A percentile compares a stretch with the other conserved stretches of the same genome.
Evolutionary conservation across 2,888 invertebrate genomes (phyloP).

Genomic region (Tipula unca): DNA sequence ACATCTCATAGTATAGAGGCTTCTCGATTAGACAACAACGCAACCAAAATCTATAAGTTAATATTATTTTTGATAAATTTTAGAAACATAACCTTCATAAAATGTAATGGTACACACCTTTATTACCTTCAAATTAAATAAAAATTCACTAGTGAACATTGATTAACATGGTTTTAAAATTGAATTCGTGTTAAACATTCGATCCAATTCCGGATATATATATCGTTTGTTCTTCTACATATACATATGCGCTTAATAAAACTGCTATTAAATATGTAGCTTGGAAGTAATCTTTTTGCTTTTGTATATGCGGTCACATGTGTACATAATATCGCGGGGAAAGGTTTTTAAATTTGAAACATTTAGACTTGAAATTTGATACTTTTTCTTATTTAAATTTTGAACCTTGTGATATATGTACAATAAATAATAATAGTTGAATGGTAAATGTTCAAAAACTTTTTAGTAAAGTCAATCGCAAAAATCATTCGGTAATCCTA

Average conservation of each 20-base stretch:
- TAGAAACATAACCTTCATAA: not conserved
- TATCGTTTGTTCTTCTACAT: not conserved
- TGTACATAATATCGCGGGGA: not conserved
- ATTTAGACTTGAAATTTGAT: not conserved
- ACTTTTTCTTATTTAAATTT: not conserved
- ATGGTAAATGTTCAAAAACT: not conserved
- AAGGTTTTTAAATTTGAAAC: not conserved
- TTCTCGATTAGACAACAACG: not conserved
- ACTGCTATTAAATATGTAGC: not conserved
- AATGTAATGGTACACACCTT: not conserved
- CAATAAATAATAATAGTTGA: not conserved
- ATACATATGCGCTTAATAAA: not conserved
- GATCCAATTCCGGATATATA: not conserved
- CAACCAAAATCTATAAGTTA: not conserved
- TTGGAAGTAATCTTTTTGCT: not conserved
- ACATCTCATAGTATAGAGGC: not conserved
- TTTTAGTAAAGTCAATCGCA: not conserved
- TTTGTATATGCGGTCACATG: not conserved
- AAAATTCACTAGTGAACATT: not conserved
- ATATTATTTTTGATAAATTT: not conserved
- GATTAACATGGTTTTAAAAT: not conserved
- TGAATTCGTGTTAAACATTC: not conserved
- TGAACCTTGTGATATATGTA: not conserved
- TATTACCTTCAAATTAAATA: slow-evolving; percentile 1
- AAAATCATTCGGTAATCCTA: not conserved